Evolutionary conservation across 2,888 invertebrate genomes (phyloP), one percentile per base, ranked within the genome.

Genomic region (Exephanes ischioxanthus): DNA sequence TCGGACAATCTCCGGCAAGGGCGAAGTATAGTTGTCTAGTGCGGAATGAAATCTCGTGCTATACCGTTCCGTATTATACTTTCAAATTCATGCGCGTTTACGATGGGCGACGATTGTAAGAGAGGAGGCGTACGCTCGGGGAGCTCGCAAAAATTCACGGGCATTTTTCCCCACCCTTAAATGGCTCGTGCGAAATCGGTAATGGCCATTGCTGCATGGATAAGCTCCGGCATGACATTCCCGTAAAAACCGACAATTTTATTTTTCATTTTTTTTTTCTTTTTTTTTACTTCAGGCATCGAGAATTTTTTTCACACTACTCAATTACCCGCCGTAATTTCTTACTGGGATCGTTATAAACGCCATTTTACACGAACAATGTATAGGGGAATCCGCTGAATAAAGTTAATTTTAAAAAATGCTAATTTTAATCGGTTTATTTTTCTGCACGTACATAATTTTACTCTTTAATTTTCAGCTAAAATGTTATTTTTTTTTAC

Each of bases 131-230:
- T 37, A 58, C 75, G 83, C 70, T 83, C 66, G 78, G 41, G 19
- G 70, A 89, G 61, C 63, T 83, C 85, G 76, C 80, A 73, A 85
- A 89, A 90, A 90, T 88, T 87, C 84, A 78, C 72, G 75, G 51
- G 78, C 89, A 90, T 91, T 91, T 91, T 86, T 90, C 9, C 0
- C 87, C 83, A 79, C 76, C 87, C 87, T 91, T 89, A 92, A 92
- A 92, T 92, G 91, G 90, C 86, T 90, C 92, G 92, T 91, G 86
- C 53, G 85, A 89, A 91, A 92, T 92, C 91, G 91, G 91, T 92
- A 92, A 92, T 92, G 85, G 89, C 84, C 55, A 77, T 81, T 53
- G 71, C 83, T 87, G 82, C 82, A 82, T 82, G 82, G 79, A 85
- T 79, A 75, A 82, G 51, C 66, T 75, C 45, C 11, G 72, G 45